Evolutionary conservation across 2,797 vertebrate species (phyloP), one percentile per base, ranked within the genome.

Genomic region (Microcaecilia unicolor): DNA sequence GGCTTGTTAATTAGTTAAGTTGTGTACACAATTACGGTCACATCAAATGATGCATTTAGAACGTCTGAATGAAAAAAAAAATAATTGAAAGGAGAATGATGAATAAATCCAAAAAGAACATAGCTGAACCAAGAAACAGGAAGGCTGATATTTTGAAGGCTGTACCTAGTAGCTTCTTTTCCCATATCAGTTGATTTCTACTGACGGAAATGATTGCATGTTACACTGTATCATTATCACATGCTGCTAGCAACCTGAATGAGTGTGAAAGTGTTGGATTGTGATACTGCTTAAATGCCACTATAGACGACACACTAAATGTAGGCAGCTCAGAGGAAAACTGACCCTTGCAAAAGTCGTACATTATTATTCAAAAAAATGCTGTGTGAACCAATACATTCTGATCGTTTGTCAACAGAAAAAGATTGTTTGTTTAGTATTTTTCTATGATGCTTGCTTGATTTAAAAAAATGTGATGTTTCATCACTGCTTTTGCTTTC

Each of bases 271-370:
- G 22, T 20, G 6, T 22, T 15, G 25, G 31, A 28, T 6, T 20
- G 15, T 15, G 50, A 50, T 44, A 42, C 28, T 22, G 27, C 11
- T 10, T 15, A 16, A 41, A 30, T 47, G 10, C n/a, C 14, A 32
- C 16, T 14, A 18, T 15, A 33, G 33, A n/a, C n/a, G n/a, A n/a
- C n/a, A n/a, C n/a, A n/a, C n/a, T n/a, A n/a, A n/a, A n/a, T n/a
- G n/a, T n/a, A n/a, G n/a, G n/a, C 28, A 34, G 6, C 16, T 4
- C 23, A 41, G 35, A 54, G 40, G 28, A 12, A 41, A 49, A 12
- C 14, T 33, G 40, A 9, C 11, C 13, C 6, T 6, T 14, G n/a
- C 6, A 30, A 28, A 25, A 3, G 37, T n/a, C 10, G 14, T 2
- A 18, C 5, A 31, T 7, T 8, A 10, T 18, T 1, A 6, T 15